phyloP scores from a whole-genome alignment of 2,113 vertebrate genomes.

The Triplophysa tibetana region DNA sequence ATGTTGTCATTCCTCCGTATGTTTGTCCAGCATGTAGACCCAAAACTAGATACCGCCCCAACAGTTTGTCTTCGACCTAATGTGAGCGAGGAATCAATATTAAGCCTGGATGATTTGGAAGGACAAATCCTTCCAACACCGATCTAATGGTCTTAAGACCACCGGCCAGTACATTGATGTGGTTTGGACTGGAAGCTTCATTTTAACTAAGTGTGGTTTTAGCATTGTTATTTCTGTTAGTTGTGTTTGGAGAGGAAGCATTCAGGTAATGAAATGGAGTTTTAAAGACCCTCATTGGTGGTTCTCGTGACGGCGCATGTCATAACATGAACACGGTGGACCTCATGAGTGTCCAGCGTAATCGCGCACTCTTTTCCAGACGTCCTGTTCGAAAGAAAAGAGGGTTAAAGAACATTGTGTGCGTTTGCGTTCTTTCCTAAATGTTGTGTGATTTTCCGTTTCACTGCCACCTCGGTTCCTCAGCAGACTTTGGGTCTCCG shows the following conservation, averaged over 20 bases:
- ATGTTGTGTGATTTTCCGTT: slow-evolving; percentile 34
- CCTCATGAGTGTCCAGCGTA: slow-evolving; percentile 6
- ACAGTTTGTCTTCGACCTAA: not conserved
- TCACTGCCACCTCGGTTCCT: slow-evolving; percentile 27
- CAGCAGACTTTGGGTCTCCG: slow-evolving; percentile 26
- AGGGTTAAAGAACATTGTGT: slow-evolving; percentile 29
- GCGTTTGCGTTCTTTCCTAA: slow-evolving; percentile 18
- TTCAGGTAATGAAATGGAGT: slow-evolving; percentile 30
- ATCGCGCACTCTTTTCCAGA: not conserved
- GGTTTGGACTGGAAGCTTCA: not conserved
- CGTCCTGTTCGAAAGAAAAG: not conserved
- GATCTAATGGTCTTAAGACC: not conserved
- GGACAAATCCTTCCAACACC: slow-evolving; percentile 28
- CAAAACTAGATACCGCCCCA: not conserved
- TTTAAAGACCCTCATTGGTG: not conserved
- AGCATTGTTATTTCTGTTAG: slow-evolving; percentile 12
- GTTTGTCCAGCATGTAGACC: no score
- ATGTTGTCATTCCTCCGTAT: no score
- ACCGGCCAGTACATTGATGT: not conserved
- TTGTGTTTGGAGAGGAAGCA: slow-evolving; percentile 26
- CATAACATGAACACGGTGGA: slow-evolving; percentile 34
- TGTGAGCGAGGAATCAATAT: not conserved
- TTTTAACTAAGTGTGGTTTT: not conserved
- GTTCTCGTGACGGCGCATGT: not conserved
- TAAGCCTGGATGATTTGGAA: slow-evolving; percentile 21